A percentile compares a stretch with the other conserved stretches of the same genome.
These are phyloP conservation scores for Araneus ventricosus DNA, from an alignment of 1,140 invertebrate species.

Conservation along the genomic window DNA sequence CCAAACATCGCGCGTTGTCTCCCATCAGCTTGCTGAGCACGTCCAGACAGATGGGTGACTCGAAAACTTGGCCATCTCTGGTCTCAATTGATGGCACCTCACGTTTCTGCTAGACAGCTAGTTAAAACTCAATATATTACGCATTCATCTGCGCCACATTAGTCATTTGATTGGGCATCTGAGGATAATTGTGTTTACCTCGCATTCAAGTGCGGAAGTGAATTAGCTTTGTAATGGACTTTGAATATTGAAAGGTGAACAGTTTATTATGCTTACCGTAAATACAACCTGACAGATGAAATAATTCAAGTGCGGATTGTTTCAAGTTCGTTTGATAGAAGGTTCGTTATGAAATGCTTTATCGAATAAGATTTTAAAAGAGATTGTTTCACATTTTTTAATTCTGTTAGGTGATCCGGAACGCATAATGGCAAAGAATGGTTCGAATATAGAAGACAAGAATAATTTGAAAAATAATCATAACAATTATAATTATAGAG, in stretches of 20 bases:
- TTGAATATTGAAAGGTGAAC: constrained; percentile 10
- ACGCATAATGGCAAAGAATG: no score
- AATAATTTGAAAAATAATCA: no score
- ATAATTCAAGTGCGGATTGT: neutral
- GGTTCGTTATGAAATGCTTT: neutral
- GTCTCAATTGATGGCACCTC: neutral
- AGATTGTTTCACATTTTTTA: no score
- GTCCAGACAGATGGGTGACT: neutral
- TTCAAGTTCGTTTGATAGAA: neutral
- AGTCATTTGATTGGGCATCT: neutral
- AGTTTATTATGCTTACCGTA: neutral
- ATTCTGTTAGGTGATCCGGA: no score
- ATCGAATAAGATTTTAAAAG: neutral
- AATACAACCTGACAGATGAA: neutral
- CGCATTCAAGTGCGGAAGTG: neutral
- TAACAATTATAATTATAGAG: no score
- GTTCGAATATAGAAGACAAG: no score
- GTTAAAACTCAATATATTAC: neutral
- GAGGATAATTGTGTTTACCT: constrained; percentile 17
- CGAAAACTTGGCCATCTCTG: neutral
- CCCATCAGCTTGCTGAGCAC: neutral
- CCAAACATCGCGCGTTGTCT: neutral
- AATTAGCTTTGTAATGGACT: neutral
- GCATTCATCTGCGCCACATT: neutral
- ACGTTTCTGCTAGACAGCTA: neutral